phyloP scores from a whole-genome alignment of 1,140 invertebrate species.

The Drosophila azteca region DNA sequence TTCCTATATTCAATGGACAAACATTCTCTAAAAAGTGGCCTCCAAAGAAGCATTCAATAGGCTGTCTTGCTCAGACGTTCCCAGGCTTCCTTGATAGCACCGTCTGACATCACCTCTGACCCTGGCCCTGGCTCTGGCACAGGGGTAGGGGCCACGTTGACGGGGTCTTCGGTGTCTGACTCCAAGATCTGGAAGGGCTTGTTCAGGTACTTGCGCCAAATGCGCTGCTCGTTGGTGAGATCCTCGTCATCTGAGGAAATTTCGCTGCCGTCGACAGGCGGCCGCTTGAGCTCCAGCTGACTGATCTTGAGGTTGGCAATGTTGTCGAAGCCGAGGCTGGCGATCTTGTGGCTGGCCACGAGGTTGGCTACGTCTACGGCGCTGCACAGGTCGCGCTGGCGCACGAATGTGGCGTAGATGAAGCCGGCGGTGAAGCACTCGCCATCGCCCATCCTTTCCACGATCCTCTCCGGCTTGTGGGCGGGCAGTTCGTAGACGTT shows the following conservation, averaged over 20 bases:
- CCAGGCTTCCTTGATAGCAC: no score
- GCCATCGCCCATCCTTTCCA: slow-evolving; percentile 88
- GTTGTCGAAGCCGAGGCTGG: slow-evolving; percentile 84
- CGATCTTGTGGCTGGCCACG: slow-evolving; percentile 87
- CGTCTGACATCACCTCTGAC: no score
- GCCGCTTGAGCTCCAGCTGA: background rate
- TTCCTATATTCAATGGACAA: no score
- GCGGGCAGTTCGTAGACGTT: slow-evolving; percentile 84
- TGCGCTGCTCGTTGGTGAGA: background rate
- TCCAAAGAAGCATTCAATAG: no score
- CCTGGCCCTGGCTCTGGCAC: no score
- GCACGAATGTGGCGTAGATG: slow-evolving; percentile 83
- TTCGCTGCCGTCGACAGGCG: background rate
- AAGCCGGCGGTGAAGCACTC: slow-evolving; percentile 87
- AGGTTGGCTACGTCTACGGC: slow-evolving; percentile 86
- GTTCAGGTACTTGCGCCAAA: slow-evolving; percentile 19
- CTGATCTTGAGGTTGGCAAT: slow-evolving; percentile 16
- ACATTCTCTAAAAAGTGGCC: no score
- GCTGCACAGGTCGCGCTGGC: slow-evolving; percentile 6
- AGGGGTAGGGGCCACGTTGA: background rate
- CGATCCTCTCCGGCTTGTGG: slow-evolving; percentile 84
- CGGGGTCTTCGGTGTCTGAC: background rate
- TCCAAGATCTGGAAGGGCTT: background rate
- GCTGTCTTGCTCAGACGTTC: no score
- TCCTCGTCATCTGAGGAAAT: slow-evolving; percentile 10